Base-by-base conservation (phyloP, 2,113 vertebrate genomes). In the Triplophysa tibetana region DNA sequence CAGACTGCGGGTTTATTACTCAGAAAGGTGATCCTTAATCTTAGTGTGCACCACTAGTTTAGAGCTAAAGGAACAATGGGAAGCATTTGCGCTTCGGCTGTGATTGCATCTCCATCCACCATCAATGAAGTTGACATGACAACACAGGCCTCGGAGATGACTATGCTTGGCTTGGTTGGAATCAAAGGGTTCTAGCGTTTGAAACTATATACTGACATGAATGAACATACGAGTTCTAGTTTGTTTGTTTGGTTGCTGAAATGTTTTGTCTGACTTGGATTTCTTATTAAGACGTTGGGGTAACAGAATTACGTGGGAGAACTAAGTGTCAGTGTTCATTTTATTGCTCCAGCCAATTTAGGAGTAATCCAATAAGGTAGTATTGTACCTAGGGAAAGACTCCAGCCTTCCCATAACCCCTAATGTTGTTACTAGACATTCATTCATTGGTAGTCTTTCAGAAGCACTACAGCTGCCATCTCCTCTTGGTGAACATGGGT, bases 371-470 rank as follows among this genome's bases (percentile, higher is more conserved):
- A 83, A 73, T 76, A 79, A 67, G 21, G 76, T 41, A 80, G 54
- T 61, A 78, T 67, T 82, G 80, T 75, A 86, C 81, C 75, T 82
- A 52, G 33, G 33, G 33, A 38, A 38, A 38, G 85, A 61, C 75
- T 13, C 21, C 62, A 75, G 70, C 45, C 75, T 63, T 70, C 69
- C 78, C 72, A 84, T 86, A 76, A 84, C 61, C 66, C 77, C 48
- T 73, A 85, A 80, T 78, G 24, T 80, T 82, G 48, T 82, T 85
- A 54, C 54, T 64, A 70, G 73, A 60, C 73, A 81, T 89, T 62
- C 82, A 81, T 86, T 79, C 80, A 85, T 68, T 61, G 70, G 48
- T 85, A 43, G 29, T 48, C 70, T 88, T 87, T 81, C 79, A 89
- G 86, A 70, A 86, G 75, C 63, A 61, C 76, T 83, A 58, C 85